Evolutionary conservation across 1,140 invertebrate genomes (phyloP), one percentile per base, ranked within the genome.

Genomic region (Leptestheria dahalacensis): DNA sequence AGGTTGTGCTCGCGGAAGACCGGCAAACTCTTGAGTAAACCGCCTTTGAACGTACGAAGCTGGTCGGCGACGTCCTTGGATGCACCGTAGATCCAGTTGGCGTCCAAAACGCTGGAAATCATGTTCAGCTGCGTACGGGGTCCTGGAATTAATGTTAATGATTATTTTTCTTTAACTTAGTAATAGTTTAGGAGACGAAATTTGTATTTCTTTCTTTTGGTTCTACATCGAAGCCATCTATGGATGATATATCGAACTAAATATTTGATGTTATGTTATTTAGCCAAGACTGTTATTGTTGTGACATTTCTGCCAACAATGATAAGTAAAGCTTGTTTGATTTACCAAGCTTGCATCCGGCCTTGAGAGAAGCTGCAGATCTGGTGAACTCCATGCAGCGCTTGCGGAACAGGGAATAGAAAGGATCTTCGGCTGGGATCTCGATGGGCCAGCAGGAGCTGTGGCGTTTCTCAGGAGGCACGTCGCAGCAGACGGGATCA

Each of bases 71-170:
- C 63, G 10, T 71, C 65, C 21, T 67, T 64, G 25, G 69, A 71
- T 10, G 73, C 77, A 11, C 78, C 78, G 64, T 79, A 79, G 3
- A 80, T 66, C 61, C 74, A 77, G 62, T 72, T 76, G 9, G 68
- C 76, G 59, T 79, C 78, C 4, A 79, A 67, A 61, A 68, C 72
- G 2, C 75, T 71, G 15, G 75, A 75, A 11, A 79, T 67, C 12
- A 66, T 64, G 60, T 79, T 79, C 28, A 72, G 72, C 57, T 74
- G 73, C 3, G 65, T 68, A 51, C 77, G 64, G 2, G 75, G 72
- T 49, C 77, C 77, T 79, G 66, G 18, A 59, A 10, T 25, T 41
- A n/a, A n/a, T n/a, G n/a, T 4, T 15, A 20, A n/a, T n/a, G 28
- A 25, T 11, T 52, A 15, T 15, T 12, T 12, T 25, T 48, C 15